These are phyloP conservation scores for Eupithecia exiguata DNA, from an alignment of 2,888 invertebrate genomes.

Conservation along the genomic window DNA sequence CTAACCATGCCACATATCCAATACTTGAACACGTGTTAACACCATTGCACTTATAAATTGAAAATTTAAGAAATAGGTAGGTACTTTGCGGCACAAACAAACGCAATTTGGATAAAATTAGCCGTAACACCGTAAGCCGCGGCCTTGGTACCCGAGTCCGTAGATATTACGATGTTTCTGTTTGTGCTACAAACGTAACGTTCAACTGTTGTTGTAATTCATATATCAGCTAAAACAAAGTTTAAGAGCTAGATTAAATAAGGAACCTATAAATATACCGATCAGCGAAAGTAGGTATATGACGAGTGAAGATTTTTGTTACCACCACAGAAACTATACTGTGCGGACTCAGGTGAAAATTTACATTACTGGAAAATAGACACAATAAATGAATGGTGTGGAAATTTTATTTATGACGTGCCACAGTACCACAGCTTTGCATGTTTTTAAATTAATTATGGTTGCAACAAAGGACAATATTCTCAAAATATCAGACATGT, in stretches of 20 bases:
- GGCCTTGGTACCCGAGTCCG: constrained; percentile 12
- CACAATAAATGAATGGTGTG: no score
- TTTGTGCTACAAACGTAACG: constrained; percentile 17
- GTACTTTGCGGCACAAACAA: not conserved
- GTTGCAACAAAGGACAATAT: no score
- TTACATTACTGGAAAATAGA: no score
- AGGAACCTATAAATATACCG: no score
- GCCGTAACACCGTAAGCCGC: constrained; percentile 5
- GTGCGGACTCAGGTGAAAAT: no score
- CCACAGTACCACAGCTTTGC: no score
- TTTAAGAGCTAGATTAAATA: not conserved
- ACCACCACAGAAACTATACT: no score
- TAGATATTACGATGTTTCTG: constrained; percentile 16
- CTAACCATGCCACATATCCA: not conserved
- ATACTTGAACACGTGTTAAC: not conserved
- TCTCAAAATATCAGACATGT: no score
- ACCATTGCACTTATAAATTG: not conserved
- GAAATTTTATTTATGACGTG: no score
- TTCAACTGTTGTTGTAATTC: not conserved
- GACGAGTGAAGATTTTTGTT: not conserved
- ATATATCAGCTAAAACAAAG: not conserved
- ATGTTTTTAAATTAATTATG: no score
- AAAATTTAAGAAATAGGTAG: not conserved
- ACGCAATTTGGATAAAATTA: constrained; percentile 26
- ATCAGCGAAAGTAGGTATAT: not conserved